Conservation (phyloP, 2,113 vertebrate species). For the Ceyx cyanopectus region DNA sequence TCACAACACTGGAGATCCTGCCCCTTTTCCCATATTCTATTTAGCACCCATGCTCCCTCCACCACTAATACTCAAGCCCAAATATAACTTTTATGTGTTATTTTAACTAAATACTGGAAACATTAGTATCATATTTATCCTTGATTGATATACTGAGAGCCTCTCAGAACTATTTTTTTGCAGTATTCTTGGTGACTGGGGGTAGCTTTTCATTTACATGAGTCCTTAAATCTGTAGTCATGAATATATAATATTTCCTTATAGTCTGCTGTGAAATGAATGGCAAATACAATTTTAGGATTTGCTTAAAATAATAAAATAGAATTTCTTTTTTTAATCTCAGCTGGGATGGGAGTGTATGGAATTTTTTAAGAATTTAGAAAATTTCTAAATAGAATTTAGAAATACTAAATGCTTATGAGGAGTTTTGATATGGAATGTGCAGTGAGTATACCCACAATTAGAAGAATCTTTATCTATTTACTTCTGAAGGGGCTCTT, state of each 20-base stretch:
- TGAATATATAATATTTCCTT: not conserved
- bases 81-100: not conserved
- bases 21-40: not conserved
- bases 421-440: not conserved
- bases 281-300: not conserved
- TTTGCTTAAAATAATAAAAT: not conserved
- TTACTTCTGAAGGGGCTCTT: not conserved
- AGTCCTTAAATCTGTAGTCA: not conserved
- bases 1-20: not conserved
- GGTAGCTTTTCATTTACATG: not conserved
- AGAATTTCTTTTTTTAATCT: not conserved
- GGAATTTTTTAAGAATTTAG: not conserved
- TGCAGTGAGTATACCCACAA: not conserved
- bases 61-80: not conserved
- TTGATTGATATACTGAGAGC: not conserved
- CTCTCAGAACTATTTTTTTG: not conserved
- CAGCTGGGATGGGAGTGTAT: not conserved
- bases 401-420: not conserved
- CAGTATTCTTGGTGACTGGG: not conserved
- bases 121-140: not conserved
- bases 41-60: not conserved
- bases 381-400: too few species aligned
- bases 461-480: not conserved
- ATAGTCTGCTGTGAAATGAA: not conserved
- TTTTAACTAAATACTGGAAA: not conserved